Percentiles rank a stretch among this genome's conserved stretches.
These are phyloP conservation scores for Kobus ellipsiprymnus DNA, from an alignment of 2,113 vertebrate species.

Conservation along the genomic window DNA sequence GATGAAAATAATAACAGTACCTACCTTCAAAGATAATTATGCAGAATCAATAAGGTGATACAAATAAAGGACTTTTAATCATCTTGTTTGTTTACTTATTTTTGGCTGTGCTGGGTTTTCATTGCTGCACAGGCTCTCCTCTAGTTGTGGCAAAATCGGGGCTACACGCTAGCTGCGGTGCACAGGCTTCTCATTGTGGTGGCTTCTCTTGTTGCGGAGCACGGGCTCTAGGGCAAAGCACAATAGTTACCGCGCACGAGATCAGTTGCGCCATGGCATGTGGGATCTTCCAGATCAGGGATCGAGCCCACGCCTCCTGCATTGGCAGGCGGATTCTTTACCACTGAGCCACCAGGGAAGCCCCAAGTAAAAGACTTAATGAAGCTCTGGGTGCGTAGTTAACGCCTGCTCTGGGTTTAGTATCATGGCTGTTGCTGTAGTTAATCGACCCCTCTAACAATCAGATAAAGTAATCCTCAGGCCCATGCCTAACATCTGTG, in stretches of 20 bases:
- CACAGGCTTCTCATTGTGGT: background rate
- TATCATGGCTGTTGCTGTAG: background rate
- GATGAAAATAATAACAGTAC: background rate
- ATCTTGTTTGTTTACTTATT: no score
- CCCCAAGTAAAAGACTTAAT: background rate
- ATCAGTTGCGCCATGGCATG: background rate
- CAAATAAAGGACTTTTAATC: no score
- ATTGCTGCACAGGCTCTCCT: background rate
- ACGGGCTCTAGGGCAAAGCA: background rate
- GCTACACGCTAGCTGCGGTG: background rate
- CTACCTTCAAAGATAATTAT: no score
- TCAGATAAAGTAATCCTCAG: background rate
- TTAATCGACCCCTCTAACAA: background rate
- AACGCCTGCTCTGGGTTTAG: rapidly evolving
- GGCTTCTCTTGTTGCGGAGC: background rate
- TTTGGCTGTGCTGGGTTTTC: background rate
- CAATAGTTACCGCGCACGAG: rapidly evolving
- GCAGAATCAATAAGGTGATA: no score
- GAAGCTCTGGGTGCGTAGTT: background rate
- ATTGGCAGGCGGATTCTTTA: background rate
- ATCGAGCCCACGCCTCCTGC: background rate
- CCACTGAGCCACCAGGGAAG: background rate
- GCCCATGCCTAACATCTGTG: background rate
- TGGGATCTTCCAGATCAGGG: background rate
- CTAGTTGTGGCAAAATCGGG: background rate